Conservation (phyloP, 1,140 invertebrate species). For the Saccostrea cuccullata region DNA sequence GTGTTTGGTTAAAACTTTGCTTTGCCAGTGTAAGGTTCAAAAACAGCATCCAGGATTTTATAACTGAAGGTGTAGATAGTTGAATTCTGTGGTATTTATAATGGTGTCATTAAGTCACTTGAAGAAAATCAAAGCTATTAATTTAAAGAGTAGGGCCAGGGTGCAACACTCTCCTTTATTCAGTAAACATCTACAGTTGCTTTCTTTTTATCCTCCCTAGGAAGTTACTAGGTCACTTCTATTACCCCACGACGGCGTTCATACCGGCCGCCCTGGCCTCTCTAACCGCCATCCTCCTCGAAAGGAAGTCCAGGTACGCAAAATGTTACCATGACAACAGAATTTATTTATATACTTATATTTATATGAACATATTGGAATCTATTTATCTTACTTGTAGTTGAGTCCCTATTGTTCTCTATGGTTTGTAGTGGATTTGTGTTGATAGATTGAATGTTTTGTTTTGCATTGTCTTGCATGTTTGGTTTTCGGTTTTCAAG, state of each 20-base stretch:
- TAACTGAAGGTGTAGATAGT: no score
- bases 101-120: no score
- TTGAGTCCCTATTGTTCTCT: neutral
- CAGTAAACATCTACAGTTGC: neutral
- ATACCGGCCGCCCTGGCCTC: slow-evolving; percentile 86
- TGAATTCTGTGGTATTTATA: no score
- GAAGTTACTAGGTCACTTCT: slow-evolving; percentile 83
- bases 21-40: no score
- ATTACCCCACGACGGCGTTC: slow-evolving; percentile 83
- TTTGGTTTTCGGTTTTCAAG: neutral
- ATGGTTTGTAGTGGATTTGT: neutral
- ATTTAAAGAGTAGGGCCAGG: neutral
- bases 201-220: slow-evolving; percentile 79
- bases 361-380: neutral
- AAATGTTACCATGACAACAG: slow-evolving; percentile 5
- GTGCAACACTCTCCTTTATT: neutral
- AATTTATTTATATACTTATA: neutral
- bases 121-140: no score
- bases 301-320: slow-evolving; percentile 81
- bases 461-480: neutral
- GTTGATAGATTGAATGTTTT: neutral
- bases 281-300: slow-evolving; percentile 86
- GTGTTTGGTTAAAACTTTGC: no score
- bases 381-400: neutral
- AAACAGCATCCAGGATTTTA: no score